These are phyloP conservation scores for Drosophila putrida DNA, from an alignment of 2,888 invertebrate genomes.

Conservation along the genomic window DNA sequence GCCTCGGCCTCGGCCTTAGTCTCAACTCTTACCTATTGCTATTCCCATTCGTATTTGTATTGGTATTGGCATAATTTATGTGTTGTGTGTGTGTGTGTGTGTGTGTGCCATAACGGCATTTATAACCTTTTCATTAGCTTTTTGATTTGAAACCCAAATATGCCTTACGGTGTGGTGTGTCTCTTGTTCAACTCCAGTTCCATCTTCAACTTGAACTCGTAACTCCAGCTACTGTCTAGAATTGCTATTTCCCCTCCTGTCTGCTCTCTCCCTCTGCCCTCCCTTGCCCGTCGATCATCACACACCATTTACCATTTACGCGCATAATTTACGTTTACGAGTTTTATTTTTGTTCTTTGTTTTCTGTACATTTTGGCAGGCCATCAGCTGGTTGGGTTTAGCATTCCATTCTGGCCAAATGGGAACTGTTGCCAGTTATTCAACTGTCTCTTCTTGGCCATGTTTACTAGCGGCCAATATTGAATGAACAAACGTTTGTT, in stretches of 20 bases:
- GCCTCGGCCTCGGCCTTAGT: background rate
- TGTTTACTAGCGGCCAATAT: constrained; percentile 48
- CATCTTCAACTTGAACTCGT: constrained; percentile 8
- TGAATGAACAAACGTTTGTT: constrained; percentile 43
- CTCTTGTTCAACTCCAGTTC: constrained; percentile 12
- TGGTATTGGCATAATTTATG: constrained; percentile 70
- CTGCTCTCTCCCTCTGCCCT: too few relatives aligned
- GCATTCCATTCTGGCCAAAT: constrained; percentile 24
- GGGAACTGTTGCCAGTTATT: constrained; percentile 29
- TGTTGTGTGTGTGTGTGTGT: constrained; percentile 23
- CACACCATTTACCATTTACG: constrained; percentile 64
- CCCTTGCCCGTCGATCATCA: constrained; percentile 2
- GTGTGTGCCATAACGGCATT: constrained; percentile 66
- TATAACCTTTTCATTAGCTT: constrained; percentile 80
- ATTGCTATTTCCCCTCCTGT: background rate
- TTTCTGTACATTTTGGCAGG: constrained; percentile 25
- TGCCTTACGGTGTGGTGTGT: constrained; percentile 51
- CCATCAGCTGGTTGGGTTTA: constrained; percentile 13
- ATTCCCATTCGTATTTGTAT: constrained; percentile 44
- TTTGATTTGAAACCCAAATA: constrained; percentile 77
- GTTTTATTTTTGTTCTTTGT: constrained; percentile 8
- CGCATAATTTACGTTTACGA: constrained; percentile 60
- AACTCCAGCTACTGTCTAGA: constrained; percentile 27
- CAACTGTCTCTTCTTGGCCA: constrained; percentile 37
- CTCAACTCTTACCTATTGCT: background rate